Evolutionary conservation across 2,888 invertebrate species (phyloP).

Genomic region (Synergus umbraculus): DNA sequence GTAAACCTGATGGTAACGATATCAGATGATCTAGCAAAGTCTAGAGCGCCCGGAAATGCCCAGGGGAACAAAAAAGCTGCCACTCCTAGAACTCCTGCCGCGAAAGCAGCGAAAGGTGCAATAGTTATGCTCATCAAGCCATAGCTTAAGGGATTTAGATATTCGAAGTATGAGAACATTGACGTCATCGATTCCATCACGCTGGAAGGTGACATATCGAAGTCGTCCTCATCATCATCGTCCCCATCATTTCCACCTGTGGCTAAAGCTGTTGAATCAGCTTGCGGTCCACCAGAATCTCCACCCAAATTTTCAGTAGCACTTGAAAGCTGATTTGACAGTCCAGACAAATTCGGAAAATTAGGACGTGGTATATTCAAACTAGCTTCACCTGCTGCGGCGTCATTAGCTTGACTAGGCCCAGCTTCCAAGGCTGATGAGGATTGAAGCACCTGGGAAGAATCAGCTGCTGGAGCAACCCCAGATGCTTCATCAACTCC

Average conservation of each 20-base stretch:
- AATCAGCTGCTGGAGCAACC: constrained; percentile 41
- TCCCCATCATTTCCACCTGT: constrained; percentile 76
- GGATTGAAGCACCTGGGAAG: constrained; percentile 4
- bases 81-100: constrained; percentile 82
- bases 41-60: constrained; percentile 79
- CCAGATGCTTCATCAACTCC: constrained; percentile 46
- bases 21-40: constrained; percentile 62
- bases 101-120: constrained; percentile 82
- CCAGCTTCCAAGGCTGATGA: constrained; percentile 34
- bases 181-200: constrained; percentile 79
- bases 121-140: constrained; percentile 81
- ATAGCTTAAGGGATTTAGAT: constrained; percentile 81
- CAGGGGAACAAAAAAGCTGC: constrained; percentile 83
- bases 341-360: constrained; percentile 44
- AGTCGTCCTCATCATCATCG: constrained; percentile 78
- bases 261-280: constrained; percentile 16
- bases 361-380: constrained; percentile 39
- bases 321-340: constrained; percentile 29
- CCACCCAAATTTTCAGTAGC: constrained; percentile 20
- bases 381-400: constrained; percentile 30
- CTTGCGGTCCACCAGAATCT: constrained; percentile 8
- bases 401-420: constrained; percentile 52
- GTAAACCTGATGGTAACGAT: constrained; percentile 55
- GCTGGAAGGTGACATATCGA: constrained; percentile 71
- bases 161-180: constrained; percentile 79